Conservation (phyloP, 2,888 invertebrate species). For the Diaprepes abbreviatus region DNA sequence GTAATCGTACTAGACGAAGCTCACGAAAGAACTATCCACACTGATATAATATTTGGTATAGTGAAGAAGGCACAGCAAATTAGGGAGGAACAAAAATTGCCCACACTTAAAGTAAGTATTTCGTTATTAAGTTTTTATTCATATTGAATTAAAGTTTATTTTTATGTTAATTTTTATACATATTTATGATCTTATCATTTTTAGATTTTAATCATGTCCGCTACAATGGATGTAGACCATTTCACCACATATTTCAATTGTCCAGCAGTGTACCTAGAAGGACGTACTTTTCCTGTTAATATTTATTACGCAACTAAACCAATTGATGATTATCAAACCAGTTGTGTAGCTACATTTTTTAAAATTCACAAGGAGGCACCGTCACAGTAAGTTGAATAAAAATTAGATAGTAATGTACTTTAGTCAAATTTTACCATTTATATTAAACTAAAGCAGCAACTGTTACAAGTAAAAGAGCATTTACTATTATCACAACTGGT, state of each 20-base stretch:
- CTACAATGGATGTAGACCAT: slow-evolving; percentile 95
- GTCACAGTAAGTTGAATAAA: slow-evolving; percentile 83
- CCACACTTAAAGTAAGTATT: slow-evolving; percentile 75
- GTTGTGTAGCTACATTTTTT: too few species aligned
- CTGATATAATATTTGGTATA: slow-evolving; percentile 93
- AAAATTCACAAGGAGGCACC: slow-evolving; percentile 86
- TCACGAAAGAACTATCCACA: too few species aligned
- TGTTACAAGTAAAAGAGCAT: too few species aligned
- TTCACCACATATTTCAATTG: slow-evolving; percentile 92
- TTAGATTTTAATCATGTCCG: too few species aligned
- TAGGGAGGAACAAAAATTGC: slow-evolving; percentile 73
- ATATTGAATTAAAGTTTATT: slow-evolving; percentile 1
- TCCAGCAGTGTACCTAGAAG: slow-evolving; percentile 90
- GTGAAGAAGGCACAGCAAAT: slow-evolving; percentile 88
- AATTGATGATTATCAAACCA: slow-evolving; percentile 87
- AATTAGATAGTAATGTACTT: too few species aligned
- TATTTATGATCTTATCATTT: too few species aligned
- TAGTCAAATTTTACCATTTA: too few species aligned
- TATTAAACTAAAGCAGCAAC: too few species aligned
- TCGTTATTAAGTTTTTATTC: too few species aligned
- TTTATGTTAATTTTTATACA: slow-evolving; percentile 16
- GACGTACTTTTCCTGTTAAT: too few species aligned
- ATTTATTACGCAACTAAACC: slow-evolving; percentile 79
- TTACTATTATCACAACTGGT: too few species aligned
- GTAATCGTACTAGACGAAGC: slow-evolving; percentile 94